Base-by-base conservation (phyloP, 2,113 vertebrate species). In the Lophotis ruficrista region DNA sequence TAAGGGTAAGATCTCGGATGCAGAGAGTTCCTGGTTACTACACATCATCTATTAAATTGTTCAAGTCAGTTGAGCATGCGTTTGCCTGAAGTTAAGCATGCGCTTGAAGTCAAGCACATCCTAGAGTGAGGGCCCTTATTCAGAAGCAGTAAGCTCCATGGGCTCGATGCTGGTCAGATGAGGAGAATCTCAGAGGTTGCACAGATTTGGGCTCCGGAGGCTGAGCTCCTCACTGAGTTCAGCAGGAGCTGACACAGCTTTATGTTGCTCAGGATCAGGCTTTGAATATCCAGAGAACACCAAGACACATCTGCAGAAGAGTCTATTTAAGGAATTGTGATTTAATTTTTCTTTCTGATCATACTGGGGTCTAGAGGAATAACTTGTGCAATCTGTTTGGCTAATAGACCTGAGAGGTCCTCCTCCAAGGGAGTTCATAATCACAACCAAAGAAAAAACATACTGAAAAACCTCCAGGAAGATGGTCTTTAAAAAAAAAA, bases 381-480 rank as follows among this genome's bases (percentile, higher is more conserved):
- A 54, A 84, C 89, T 78, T 57, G 28, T 60, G 57, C 57, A n/a
- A 15, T 93, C 62, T 89, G 27, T 9, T 64, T 84, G 65, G 73
- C 77, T 83, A 78, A 51, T 69, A 77, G 61, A 62, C 62, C 45
- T 54, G 53, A 72, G 50, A 89, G 30, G 24, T 92, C 47, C 62
- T 92, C 9, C 81, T 87, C 58, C 13, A 33, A 33, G 73, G 77
- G 77, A 57, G 25, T 37, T 93, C 61, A 54, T 79, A 92, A 83
- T 89, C 84, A 66, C 72, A 83, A 61, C 53, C 41, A 69, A 84
- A 93, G 91, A 66, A 62, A 92, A 96, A 94, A 89, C 35, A 89
- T 48, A 43, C 60, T 76, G 84, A 95, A 85, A 94, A 91, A 72
- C 57, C 70, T 87, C 68, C 82, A 68, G 50, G 48, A 73, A 92